Evolutionary conservation across 2,888 invertebrate genomes (phyloP), one percentile per base, ranked within the genome.

Genomic region (Ptychoptera contaminata): DNA sequence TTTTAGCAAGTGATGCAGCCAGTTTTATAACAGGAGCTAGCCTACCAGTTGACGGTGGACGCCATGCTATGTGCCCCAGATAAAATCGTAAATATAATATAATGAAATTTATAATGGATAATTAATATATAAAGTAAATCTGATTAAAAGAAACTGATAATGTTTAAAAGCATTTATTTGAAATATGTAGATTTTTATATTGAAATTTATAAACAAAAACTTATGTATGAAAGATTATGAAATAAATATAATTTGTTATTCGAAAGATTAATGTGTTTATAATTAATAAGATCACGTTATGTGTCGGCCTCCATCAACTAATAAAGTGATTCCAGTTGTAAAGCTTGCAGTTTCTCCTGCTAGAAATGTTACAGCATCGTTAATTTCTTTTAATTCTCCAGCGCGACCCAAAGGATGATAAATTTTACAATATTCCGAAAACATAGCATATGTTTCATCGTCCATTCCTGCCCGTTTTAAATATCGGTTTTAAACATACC

Each of bases 51-150:
- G 97, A 97, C 64, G 97, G 97, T 16, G 97, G 97, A 0, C 73
- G 93, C 40, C 88, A 92, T 63, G 86, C 84, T 7, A 85, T 92
- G 82, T 93, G 93, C 56, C 92, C 93, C 9, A 77, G 93, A 56
- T 90, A 76, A 74, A n/a, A n/a, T n/a, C n/a, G n/a, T n/a, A n/a
- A n/a, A n/a, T n/a, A n/a, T n/a, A n/a, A 16, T 2, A n/a, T 2
- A 11, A 2, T 10, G 12, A 9, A n/a, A 23, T 11, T 30, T 23
- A 7, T 7, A 23, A 23, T 23, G 23, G 23, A 23, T 23, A 5
- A 23, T 23, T 7, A 23, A 5, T 5, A 23, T 23, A 5, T 23
- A 5, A 23, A 23, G 23, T 7, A 23, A 23, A 23, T 23, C 23
- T 23, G 23, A 23, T 23, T 23, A 7, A 23, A 23, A 23, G 4